Evolutionary conservation across 2,797 vertebrate species (phyloP).

Genomic region (Ara ararauna): DNA sequence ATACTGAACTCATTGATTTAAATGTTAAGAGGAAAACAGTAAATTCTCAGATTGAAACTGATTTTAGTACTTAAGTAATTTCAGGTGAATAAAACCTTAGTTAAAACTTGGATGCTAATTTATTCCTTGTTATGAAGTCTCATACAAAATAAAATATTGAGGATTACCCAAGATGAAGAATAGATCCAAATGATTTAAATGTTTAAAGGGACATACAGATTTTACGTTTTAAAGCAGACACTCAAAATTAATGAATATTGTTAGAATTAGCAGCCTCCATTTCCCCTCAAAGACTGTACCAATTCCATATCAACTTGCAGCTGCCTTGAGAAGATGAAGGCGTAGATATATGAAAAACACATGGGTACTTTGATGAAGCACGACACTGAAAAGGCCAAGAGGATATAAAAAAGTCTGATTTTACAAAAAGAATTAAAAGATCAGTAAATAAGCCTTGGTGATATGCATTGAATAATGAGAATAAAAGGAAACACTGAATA

Average conservation of each 20-base stretch:
- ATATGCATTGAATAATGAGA: slow-evolving; percentile 1
- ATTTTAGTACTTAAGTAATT: neutral
- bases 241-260: neutral
- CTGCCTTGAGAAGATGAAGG: slow-evolving; percentile 6
- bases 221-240: neutral
- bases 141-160: neutral
- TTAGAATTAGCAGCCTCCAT: neutral
- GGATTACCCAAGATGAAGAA: neutral
- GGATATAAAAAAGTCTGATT: slow-evolving; percentile 33
- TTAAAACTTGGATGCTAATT: neutral
- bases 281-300: neutral
- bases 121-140: neutral
- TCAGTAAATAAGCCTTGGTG: slow-evolving; percentile 64
- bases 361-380: neutral
- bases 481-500: slow-evolving; percentile 41
- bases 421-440: slow-evolving; percentile 49
- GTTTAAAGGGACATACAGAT: neutral
- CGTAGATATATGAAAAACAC: neutral
- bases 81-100: neutral
- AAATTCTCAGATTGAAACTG: neutral
- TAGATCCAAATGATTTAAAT: neutral
- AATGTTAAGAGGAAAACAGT: neutral
- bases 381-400: neutral
- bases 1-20: neutral
- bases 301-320: neutral